These are phyloP conservation scores for Bombus polaris DNA, from an alignment of 1,140 invertebrate species.

Conservation along the genomic window DNA sequence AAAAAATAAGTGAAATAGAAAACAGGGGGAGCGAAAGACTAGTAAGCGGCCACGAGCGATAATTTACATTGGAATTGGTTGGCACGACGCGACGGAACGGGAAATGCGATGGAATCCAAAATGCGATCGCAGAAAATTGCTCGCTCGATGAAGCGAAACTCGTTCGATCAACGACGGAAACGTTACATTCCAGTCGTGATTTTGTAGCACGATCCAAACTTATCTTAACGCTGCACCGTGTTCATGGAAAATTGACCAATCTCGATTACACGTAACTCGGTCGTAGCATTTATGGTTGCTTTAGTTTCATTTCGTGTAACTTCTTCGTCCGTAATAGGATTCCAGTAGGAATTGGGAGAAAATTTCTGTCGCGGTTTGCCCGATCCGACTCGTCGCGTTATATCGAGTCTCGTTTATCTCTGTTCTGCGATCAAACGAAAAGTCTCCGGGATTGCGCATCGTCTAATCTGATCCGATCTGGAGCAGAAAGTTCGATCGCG, in stretches of 20 bases:
- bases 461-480: constrained; percentile 55
- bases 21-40: not conserved
- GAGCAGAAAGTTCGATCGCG: constrained; percentile 32
- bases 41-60: not conserved
- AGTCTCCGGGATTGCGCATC: constrained; percentile 42
- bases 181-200: constrained; percentile 20
- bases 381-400: constrained; percentile 45
- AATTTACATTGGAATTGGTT: constrained; percentile 48
- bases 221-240: not conserved
- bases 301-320: not conserved
- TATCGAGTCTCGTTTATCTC: constrained; percentile 37
- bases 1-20: not conserved
- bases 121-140: constrained; percentile 40
- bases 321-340: not conserved
- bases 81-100: constrained; percentile 26
- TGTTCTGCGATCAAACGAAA: constrained; percentile 11
- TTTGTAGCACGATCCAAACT: not conserved
- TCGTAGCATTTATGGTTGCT: not conserved
- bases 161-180: constrained; percentile 23
- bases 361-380: not conserved
- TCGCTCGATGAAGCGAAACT: constrained; percentile 20
- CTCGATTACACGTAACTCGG: constrained; percentile 13
- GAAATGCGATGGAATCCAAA: constrained; percentile 47
- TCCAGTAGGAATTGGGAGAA: not conserved
- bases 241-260: constrained; percentile 40